Conservation (phyloP, 2,888 invertebrate genomes). For the Tortricodes alternella region DNA sequence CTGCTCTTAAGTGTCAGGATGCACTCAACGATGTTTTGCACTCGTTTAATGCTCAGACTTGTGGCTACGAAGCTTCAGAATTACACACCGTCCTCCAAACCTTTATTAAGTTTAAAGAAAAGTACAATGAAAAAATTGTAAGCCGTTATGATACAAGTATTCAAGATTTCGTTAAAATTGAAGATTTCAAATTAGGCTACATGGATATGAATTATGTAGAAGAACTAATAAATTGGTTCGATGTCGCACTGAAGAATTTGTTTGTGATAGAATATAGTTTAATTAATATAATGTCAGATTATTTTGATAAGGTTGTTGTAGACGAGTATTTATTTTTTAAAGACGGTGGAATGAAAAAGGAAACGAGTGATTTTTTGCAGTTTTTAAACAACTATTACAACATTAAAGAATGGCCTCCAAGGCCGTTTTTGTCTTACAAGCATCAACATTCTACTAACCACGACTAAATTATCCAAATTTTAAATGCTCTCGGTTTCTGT, state of each 20-base stretch:
- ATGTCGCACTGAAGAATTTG: constrained; percentile 37
- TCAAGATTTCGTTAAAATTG: not conserved
- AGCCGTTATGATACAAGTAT: not conserved
- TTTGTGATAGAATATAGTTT: constrained; percentile 36
- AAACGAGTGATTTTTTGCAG: constrained; percentile 33
- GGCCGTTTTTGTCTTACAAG: too few species aligned
- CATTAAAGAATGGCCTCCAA: constrained; percentile 1
- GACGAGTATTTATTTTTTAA: constrained; percentile 49
- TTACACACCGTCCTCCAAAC: constrained; percentile 38
- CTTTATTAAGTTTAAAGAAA: constrained; percentile 21
- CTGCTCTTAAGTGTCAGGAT: not conserved
- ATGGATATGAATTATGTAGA: constrained; percentile 8
- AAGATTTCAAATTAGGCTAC: not conserved
- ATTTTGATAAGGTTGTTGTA: constrained; percentile 44
- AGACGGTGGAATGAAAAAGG: constrained; percentile 35
- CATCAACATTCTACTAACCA: too few species aligned
- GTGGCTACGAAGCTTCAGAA: constrained; percentile 45
- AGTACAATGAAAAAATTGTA: not conserved
- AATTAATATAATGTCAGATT: constrained; percentile 36
- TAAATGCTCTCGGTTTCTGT: too few species aligned
- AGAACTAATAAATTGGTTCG: constrained; percentile 30
- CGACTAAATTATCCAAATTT: too few species aligned
- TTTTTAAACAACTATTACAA: constrained; percentile 35
- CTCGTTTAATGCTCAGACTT: constrained; percentile 30
- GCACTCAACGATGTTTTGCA: too few species aligned